Evolutionary conservation across 1,140 invertebrate species (phyloP).

Genomic region (Cyclargus thomasi): DNA sequence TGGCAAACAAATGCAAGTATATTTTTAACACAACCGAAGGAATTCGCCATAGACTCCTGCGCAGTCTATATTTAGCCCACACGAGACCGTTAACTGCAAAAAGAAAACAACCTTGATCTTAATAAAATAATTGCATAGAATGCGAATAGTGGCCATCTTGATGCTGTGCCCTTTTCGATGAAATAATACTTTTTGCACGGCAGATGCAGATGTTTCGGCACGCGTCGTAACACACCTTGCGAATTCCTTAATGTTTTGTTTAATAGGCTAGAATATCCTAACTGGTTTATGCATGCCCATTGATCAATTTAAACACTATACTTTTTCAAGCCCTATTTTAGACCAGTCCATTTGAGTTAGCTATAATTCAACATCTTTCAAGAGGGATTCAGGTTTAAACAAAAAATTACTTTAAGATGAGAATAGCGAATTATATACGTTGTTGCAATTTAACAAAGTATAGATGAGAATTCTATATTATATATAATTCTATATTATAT

Average conservation of each 20-base stretch:
- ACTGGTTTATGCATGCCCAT: neutral
- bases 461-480: too few species aligned
- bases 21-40: neutral
- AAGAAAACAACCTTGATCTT: conserved; percentile 7
- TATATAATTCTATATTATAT: too few species aligned
- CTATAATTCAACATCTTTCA: too few species aligned
- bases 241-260: neutral
- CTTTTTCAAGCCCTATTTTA: too few species aligned
- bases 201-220: neutral
- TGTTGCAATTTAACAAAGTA: too few species aligned
- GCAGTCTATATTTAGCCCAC: conserved; percentile 6
- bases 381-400: too few species aligned
- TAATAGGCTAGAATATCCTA: neutral
- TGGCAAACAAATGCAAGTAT: neutral
- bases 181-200: neutral
- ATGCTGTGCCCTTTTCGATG: conserved; percentile 1
- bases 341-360: too few species aligned
- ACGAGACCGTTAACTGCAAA: conserved; percentile 1
- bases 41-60: conserved; percentile 6
- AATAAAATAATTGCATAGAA: conserved; percentile 13
- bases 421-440: too few species aligned
- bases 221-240: neutral
- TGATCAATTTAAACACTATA: too few species aligned
- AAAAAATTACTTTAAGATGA: too few species aligned
- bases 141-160: conserved; percentile 6